Conservation (phyloP, 2,888 invertebrate species). For the Serrognathus titanus region DNA sequence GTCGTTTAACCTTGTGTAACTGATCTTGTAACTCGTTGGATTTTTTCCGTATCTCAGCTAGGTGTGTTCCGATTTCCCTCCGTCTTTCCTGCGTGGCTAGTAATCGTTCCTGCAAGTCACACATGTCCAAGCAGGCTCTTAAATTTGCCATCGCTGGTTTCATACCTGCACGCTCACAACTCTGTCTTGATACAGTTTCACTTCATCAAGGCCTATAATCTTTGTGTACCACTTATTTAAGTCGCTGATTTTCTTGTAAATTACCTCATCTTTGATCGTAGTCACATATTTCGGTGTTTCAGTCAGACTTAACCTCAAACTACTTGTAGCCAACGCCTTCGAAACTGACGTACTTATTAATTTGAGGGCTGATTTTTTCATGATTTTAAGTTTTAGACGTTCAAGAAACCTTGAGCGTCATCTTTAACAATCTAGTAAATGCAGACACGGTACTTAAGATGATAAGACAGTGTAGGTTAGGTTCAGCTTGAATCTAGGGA, state of each 20-base stretch:
- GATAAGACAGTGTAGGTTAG: no score
- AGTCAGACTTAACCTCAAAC: slow-evolving; percentile 26
- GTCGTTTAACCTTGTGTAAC: slow-evolving; percentile 72
- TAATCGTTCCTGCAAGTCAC: slow-evolving; percentile 56
- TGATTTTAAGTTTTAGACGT: no score
- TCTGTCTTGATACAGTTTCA: slow-evolving; percentile 68
- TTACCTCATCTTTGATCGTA: slow-evolving; percentile 32
- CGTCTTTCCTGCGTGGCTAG: slow-evolving; percentile 63
- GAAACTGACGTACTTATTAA: slow-evolving; percentile 8
- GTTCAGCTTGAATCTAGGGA: no score
- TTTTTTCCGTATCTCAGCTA: slow-evolving; percentile 59
- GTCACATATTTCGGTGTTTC: slow-evolving; percentile 33
- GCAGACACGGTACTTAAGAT: no score
- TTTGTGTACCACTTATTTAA: slow-evolving; percentile 65
- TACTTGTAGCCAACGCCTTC: slow-evolving; percentile 18
- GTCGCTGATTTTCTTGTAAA: slow-evolving; percentile 49
- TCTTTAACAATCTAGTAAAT: no score
- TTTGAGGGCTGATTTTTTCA: slow-evolving; percentile 13
- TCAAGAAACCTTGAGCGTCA: no score
- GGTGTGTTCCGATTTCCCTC: slow-evolving; percentile 59
- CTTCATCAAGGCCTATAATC: slow-evolving; percentile 74
- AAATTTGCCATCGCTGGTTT: background rate
- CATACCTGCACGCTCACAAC: slow-evolving; percentile 66
- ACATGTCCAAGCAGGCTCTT: background rate
- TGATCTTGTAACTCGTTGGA: slow-evolving; percentile 71